Evolutionary conservation across 2,113 vertebrate species (phyloP).

Genomic region (Amazona guildingii): DNA sequence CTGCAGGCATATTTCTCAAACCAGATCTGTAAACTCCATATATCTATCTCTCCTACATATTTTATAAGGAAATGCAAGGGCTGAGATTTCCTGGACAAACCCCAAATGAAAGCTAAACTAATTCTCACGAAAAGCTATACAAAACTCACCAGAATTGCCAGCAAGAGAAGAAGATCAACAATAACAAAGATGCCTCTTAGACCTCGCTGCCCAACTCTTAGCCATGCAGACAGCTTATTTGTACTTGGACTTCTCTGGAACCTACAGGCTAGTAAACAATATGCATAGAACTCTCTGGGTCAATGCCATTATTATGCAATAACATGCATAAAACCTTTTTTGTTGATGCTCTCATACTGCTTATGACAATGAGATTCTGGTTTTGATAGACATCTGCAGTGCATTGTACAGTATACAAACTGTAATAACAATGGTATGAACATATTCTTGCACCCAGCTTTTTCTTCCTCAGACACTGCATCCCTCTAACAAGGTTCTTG

Average conservation of each 20-base stretch:
- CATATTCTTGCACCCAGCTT: background rate
- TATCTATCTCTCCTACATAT: background rate
- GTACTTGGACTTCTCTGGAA: background rate
- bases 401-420: background rate
- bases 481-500: background rate
- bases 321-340: background rate
- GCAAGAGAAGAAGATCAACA: background rate
- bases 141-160: background rate
- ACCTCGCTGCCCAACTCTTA: background rate
- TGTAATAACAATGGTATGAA: background rate
- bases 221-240: background rate
- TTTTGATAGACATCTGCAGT: background rate
- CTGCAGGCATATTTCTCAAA: background rate
- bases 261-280: background rate
- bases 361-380: background rate
- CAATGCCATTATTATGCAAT: background rate
- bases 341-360: background rate
- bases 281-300: background rate
- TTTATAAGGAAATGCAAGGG: background rate
- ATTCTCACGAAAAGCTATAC: background rate
- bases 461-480: background rate
- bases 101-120: background rate
- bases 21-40: background rate
- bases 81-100: background rate
- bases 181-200: background rate